Conservation (phyloP, 2,888 invertebrate genomes). For the Uropetala carovei region DNA sequence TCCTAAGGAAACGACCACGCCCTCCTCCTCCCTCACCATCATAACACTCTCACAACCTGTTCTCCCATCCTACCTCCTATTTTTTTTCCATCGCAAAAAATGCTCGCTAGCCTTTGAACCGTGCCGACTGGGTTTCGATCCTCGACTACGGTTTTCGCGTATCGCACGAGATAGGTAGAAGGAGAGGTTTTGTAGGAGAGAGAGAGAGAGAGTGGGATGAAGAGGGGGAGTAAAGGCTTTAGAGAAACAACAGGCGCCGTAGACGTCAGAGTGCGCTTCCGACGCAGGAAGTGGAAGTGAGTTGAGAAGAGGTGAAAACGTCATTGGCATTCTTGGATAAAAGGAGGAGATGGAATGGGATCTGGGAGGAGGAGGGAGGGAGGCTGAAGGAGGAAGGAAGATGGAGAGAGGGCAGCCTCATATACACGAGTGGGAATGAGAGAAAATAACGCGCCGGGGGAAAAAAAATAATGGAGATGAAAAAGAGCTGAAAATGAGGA, state of each 20-base stretch:
- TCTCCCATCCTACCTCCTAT: not conserved
- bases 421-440: not conserved
- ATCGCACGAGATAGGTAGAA: not conserved
- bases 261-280: slow-evolving; percentile 51
- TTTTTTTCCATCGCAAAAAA: not conserved
- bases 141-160: not conserved
- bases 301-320: slow-evolving; percentile 44
- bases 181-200: too few relatives aligned
- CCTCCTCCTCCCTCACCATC: not conserved
- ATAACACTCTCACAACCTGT: not conserved
- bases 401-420: not conserved
- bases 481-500: not conserved
- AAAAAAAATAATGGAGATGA: not conserved
- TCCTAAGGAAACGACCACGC: not conserved
- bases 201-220: not conserved
- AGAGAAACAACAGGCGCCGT: not conserved
- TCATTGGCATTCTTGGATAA: slow-evolving; percentile 51
- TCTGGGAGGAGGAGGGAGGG: not conserved
- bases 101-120: not conserved
- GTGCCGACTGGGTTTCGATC: slow-evolving; percentile 18
- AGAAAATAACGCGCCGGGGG: not conserved
- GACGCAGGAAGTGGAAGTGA: slow-evolving; percentile 41
- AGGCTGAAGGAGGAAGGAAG: not conserved
- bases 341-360: not conserved
- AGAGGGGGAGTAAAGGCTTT: not conserved